These are phyloP conservation scores for Pseudochirops corinnae DNA, from an alignment of 2,797 vertebrate genomes.

Conservation along the genomic window DNA sequence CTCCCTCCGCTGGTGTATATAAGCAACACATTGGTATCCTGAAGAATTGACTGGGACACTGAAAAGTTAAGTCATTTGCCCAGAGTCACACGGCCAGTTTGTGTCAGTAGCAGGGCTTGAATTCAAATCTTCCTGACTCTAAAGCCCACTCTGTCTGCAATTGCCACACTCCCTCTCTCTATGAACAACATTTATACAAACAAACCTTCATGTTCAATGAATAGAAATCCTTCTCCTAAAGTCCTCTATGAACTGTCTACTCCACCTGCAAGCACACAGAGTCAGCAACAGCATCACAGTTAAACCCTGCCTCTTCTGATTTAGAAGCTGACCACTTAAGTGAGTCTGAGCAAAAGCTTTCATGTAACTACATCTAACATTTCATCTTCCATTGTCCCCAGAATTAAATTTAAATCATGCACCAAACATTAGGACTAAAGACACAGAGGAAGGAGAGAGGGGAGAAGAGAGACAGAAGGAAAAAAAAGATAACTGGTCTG, in stretches of 20 bases:
- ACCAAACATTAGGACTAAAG: not conserved
- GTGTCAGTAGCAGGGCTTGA: not conserved
- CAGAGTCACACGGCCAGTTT: not conserved
- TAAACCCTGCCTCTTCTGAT: not conserved
- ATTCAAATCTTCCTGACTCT: not conserved
- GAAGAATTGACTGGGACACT: not conserved
- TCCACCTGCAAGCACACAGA: not conserved
- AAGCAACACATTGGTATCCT: not conserved
- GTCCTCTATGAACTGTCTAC: not conserved
- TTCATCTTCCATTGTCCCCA: not conserved
- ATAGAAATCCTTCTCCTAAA: conserved; percentile 34
- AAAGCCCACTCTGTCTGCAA: not conserved
- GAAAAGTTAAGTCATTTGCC: not conserved
- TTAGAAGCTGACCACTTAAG: conserved; percentile 5
- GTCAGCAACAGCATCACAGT: not conserved
- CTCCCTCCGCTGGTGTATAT: not conserved
- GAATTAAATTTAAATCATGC: conserved; percentile 8
- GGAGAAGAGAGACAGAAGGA: not conserved
- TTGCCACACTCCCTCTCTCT: not conserved
- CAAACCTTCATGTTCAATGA: not conserved
- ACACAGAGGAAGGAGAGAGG: not conserved
- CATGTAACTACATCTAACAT: not conserved
- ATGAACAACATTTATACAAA: not conserved
- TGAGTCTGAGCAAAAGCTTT: not conserved
- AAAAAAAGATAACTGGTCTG: not conserved